Percentiles rank a stretch among this genome's conserved stretches.
These are phyloP conservation scores for Leucoraja erinaceus DNA, from an alignment of 2,113 vertebrate genomes.

Conservation along the genomic window DNA sequence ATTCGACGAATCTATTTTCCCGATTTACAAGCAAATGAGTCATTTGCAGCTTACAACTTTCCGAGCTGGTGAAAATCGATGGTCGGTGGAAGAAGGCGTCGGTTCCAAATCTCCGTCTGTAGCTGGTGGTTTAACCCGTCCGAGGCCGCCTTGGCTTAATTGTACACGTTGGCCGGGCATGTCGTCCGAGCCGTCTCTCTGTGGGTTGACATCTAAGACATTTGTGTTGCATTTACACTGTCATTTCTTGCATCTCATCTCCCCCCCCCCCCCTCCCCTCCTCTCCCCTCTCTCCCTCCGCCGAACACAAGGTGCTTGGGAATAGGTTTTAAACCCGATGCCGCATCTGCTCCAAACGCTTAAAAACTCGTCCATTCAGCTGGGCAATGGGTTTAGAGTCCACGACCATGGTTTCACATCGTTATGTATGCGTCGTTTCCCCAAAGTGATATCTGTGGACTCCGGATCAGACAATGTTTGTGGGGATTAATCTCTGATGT, in stretches of 20 bases:
- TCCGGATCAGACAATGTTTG: background rate
- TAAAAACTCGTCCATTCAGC: slow-evolving; percentile 3
- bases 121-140: background rate
- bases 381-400: background rate
- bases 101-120: background rate
- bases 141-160: background rate
- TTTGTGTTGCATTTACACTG: background rate
- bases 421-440: no score
- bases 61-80: background rate
- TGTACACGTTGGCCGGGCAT: background rate
- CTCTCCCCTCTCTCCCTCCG: background rate
- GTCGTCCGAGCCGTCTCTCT: background rate
- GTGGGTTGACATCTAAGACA: background rate
- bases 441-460: background rate
- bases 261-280: no score
- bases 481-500: background rate
- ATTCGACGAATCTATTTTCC: background rate
- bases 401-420: background rate
- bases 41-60: slow-evolving; percentile 20
- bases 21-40: background rate
- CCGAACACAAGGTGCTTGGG: background rate
- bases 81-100: background rate
- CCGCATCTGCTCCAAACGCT: background rate
- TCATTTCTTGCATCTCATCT: background rate
- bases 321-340: background rate